Conservation (phyloP, 2,888 invertebrate species). For the Oligia strigilis region DNA sequence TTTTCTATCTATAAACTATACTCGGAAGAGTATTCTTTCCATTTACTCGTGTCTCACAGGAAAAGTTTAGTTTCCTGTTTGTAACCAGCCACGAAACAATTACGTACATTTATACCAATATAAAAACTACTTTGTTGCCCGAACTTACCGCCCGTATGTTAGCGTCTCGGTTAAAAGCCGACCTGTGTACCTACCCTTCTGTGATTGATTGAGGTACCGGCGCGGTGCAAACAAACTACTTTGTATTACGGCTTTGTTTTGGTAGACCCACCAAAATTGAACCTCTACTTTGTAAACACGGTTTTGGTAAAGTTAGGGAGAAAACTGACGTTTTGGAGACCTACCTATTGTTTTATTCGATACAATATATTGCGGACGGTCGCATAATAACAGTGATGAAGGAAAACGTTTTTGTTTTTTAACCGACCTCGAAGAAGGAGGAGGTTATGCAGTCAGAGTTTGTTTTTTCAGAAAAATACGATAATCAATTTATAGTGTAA, state of each 20-base stretch:
- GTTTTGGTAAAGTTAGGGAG: not conserved
- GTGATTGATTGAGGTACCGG: slow-evolving; percentile 69
- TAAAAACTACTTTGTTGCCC: not conserved
- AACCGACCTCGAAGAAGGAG: not conserved
- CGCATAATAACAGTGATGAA: not conserved
- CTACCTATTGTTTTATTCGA: not conserved
- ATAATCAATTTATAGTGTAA: no score
- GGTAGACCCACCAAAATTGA: slow-evolving; percentile 32
- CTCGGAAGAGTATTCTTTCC: not conserved
- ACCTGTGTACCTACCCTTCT: slow-evolving; percentile 55
- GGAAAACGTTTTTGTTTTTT: not conserved
- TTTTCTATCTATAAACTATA: not conserved
- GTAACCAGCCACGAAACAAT: slow-evolving; percentile 2
- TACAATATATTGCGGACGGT: not conserved
- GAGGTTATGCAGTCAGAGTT: not conserved
- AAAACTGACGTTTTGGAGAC: not conserved
- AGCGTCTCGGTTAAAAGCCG: slow-evolving; percentile 60
- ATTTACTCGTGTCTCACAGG: not conserved
- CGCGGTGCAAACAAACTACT: slow-evolving; percentile 45
- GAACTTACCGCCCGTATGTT: slow-evolving; percentile 29
- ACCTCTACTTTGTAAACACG: slow-evolving; percentile 36
- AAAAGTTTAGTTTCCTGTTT: not conserved
- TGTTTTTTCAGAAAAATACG: no score
- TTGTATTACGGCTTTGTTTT: slow-evolving; percentile 42
- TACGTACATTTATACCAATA: slow-evolving; percentile 14